phyloP scores from a whole-genome alignment of 1,140 invertebrate genomes.

The Philopotamus ludificatus region DNA sequence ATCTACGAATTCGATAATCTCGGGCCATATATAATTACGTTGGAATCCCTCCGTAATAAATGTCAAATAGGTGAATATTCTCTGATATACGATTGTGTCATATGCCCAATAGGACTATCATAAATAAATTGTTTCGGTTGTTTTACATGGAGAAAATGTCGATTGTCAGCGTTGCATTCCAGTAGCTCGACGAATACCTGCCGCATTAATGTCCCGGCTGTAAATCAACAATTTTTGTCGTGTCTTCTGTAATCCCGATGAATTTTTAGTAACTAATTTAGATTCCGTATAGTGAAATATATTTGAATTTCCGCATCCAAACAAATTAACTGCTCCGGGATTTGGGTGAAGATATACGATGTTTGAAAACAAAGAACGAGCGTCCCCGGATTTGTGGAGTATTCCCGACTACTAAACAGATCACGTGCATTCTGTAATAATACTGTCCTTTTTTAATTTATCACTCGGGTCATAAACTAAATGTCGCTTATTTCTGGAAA shows the following conservation, averaged over 20 bases:
- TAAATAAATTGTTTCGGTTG: slow-evolving; percentile 8
- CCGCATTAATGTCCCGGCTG: slow-evolving; percentile 27
- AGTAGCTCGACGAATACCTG: slow-evolving; percentile 30
- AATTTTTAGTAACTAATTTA: slow-evolving; percentile 11
- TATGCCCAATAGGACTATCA: slow-evolving; percentile 1
- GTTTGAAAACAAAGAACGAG: slow-evolving; percentile 34
- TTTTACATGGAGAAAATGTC: slow-evolving; percentile 9
- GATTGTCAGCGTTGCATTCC: slow-evolving; percentile 29
- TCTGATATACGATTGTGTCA: slow-evolving; percentile 11
- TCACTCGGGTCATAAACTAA: not conserved
- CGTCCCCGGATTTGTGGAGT: slow-evolving; percentile 23
- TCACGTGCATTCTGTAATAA: slow-evolving; percentile 28
- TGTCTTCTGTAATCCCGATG: not conserved
- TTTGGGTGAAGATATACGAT: slow-evolving; percentile 25
- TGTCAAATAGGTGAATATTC: slow-evolving; percentile 2
- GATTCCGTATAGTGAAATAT: too few species aligned
- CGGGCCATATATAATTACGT: not conserved
- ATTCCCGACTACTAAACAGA: slow-evolving; percentile 26
- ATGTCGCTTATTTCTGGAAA: too few species aligned
- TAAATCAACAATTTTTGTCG: slow-evolving; percentile 29
- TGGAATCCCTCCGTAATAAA: not conserved
- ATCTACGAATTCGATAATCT: too few species aligned
- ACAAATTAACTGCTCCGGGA: not conserved
- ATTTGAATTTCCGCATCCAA: slow-evolving; percentile 19
- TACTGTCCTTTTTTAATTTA: slow-evolving; percentile 14